Conservation (phyloP, 2,797 vertebrate genomes). For the Acanthopagrus latus region DNA sequence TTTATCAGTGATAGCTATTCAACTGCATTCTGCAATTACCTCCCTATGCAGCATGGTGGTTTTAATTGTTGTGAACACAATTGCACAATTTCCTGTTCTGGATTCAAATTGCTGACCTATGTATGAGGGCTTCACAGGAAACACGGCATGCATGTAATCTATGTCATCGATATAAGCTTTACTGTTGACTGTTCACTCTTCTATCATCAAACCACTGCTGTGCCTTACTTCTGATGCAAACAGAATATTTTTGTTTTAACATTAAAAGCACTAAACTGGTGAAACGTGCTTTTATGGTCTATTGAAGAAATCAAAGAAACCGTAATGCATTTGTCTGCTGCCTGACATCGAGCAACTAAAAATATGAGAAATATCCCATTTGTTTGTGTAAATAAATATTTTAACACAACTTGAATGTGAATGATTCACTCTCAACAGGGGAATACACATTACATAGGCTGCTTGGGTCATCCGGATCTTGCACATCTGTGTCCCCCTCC, state of each 20-base stretch:
- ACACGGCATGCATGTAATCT: constrained; percentile 4
- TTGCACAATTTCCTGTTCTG: background rate
- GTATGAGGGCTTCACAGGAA: background rate
- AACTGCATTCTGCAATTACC: background rate
- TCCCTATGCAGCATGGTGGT: background rate
- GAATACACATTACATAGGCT: too few relatives aligned
- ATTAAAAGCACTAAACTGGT: background rate
- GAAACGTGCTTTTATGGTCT: background rate
- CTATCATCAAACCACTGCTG: background rate
- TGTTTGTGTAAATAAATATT: too few relatives aligned
- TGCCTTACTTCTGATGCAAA: background rate
- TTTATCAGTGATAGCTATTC: background rate
- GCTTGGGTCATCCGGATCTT: too few relatives aligned
- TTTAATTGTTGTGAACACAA: background rate
- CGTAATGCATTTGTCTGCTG: background rate
- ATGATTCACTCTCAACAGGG: too few relatives aligned
- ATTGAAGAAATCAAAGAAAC: background rate
- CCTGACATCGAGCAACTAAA: too few relatives aligned
- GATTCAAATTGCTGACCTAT: background rate
- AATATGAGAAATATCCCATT: too few relatives aligned
- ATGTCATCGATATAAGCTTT: background rate
- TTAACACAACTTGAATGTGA: too few relatives aligned
- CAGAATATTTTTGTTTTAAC: background rate
- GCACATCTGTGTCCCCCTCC: too few relatives aligned
- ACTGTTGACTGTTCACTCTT: background rate